Percentiles rank a stretch among this genome's conserved stretches.
These are phyloP conservation scores for Tympanuchus pallidicinctus DNA, from an alignment of 2,113 vertebrate species.

Conservation along the genomic window DNA sequence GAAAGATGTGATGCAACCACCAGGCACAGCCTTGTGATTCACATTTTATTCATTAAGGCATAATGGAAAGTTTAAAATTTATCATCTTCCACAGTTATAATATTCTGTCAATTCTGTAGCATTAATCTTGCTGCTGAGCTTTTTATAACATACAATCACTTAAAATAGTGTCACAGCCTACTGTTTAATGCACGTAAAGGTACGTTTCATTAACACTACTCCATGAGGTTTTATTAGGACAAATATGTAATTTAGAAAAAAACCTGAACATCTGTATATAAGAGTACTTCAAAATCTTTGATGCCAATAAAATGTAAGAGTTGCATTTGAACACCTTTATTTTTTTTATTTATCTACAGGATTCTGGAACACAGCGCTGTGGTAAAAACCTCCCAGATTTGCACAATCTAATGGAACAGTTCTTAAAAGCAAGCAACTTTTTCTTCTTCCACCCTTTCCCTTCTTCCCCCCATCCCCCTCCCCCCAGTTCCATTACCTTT, in stretches of 20 bases:
- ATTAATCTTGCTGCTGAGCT: slow-evolving; percentile 68
- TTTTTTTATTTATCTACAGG: not conserved
- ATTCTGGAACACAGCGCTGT: not conserved
- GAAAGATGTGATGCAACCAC: slow-evolving; percentile 29
- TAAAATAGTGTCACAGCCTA: slow-evolving; percentile 57
- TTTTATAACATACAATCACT: slow-evolving; percentile 74
- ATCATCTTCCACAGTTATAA: slow-evolving; percentile 69
- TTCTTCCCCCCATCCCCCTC: too few species aligned
- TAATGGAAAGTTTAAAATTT: slow-evolving; percentile 58
- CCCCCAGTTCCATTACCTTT: not conserved
- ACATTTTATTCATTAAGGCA: slow-evolving; percentile 24
- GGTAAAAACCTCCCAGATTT: not conserved
- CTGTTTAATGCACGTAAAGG: slow-evolving; percentile 64
- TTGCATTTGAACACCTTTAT: not conserved
- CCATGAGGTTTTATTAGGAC: slow-evolving; percentile 50
- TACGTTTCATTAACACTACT: slow-evolving; percentile 67
- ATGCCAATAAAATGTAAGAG: slow-evolving; percentile 5
- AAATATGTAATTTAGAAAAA: slow-evolving; percentile 57
- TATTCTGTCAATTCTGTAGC: slow-evolving; percentile 72
- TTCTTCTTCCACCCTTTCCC: too few species aligned
- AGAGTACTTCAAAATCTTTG: slow-evolving; percentile 39
- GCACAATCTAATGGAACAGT: not conserved
- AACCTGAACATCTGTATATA: not conserved
- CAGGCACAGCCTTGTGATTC: slow-evolving; percentile 39
- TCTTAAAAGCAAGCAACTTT: not conserved